A percentile compares a stretch with the other conserved stretches of the same genome.
Conservation (phyloP, 53 echinoderm and acorn worm genomes). For the Mesocentrotus franciscanus region DNA sequence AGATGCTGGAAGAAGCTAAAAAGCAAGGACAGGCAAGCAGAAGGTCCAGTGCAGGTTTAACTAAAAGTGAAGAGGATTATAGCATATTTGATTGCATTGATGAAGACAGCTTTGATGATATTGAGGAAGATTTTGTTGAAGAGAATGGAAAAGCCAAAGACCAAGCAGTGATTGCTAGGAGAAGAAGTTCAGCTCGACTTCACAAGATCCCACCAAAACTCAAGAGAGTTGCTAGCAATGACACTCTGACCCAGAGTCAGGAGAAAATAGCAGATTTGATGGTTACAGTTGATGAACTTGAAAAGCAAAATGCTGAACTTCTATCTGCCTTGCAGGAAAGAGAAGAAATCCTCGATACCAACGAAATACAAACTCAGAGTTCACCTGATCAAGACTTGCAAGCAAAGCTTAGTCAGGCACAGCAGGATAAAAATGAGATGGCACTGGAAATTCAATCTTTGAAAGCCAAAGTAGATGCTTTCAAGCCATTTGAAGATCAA, state of each 20-base stretch:
- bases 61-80: slow-evolving; percentile 69
- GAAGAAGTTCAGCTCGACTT: slow-evolving; percentile 18
- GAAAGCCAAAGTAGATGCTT: slow-evolving; percentile 15
- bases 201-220: not conserved
- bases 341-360: not conserved
- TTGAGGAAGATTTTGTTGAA: not conserved
- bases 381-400: slow-evolving; percentile 24
- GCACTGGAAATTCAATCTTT: slow-evolving; percentile 16
- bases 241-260: slow-evolving; percentile 62
- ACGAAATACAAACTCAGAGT: not conserved
- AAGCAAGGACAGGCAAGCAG: slow-evolving; percentile 38
- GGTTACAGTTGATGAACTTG: slow-evolving; percentile 61
- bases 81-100: slow-evolving; percentile 66
- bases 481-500: slow-evolving; percentile 39
- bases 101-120: slow-evolving; percentile 47
- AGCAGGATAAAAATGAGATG: slow-evolving; percentile 59
- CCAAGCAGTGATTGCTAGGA: not conserved
- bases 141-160: slow-evolving; percentile 8
- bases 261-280: slow-evolving; percentile 69
- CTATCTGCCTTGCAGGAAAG: slow-evolving; percentile 16
- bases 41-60: slow-evolving; percentile 37
- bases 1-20: slow-evolving; percentile 66
- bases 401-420: slow-evolving; percentile 53
- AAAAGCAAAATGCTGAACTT: slow-evolving; percentile 66
- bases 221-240: not conserved